A percentile compares a stretch with the other conserved stretches of the same genome.
phyloP scores from a whole-genome alignment of 2,113 vertebrate genomes.

The Lagenorhynchus albirostris region DNA sequence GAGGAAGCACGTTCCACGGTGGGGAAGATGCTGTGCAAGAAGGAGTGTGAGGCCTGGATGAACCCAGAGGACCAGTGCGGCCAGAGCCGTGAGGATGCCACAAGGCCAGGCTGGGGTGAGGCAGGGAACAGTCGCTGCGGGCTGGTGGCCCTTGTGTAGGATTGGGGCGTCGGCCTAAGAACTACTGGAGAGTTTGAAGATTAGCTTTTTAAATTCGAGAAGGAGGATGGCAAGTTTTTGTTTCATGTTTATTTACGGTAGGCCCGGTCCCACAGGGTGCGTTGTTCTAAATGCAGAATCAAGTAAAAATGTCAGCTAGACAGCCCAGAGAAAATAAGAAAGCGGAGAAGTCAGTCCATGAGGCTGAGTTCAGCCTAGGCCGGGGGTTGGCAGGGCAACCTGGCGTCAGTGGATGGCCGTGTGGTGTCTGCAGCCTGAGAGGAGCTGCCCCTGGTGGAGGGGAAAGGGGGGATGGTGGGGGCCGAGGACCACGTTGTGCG shows the following conservation, averaged over 20 bases:
- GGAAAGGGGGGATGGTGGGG: not conserved
- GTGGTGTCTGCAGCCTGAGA: not conserved
- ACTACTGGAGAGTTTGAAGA: not conserved
- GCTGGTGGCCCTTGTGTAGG: not conserved
- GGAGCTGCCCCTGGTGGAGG: not conserved
- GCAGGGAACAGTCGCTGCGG: fast-evolving
- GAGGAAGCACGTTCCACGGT: not conserved
- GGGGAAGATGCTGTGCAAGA: not conserved
- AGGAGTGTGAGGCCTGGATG: not conserved
- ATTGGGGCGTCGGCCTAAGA: not conserved
- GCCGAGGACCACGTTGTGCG: not conserved
- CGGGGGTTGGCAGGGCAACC: not conserved
- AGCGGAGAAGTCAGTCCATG: not conserved
- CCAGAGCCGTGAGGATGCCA: not conserved
- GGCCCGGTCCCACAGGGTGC: not conserved
- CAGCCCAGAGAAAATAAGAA: not conserved
- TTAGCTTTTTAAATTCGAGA: not conserved
- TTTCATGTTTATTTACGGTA: not conserved
- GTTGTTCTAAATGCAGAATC: not conserved
- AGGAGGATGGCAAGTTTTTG: not conserved
- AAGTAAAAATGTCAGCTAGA: not conserved
- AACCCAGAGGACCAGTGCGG: not conserved
- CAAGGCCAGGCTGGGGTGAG: not conserved
- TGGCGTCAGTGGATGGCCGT: not conserved
- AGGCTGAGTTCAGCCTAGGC: not conserved